Percentiles rank a stretch among this genome's conserved stretches.
Conservation (phyloP, 2,113 vertebrate species). For the Notiomystis cincta region DNA sequence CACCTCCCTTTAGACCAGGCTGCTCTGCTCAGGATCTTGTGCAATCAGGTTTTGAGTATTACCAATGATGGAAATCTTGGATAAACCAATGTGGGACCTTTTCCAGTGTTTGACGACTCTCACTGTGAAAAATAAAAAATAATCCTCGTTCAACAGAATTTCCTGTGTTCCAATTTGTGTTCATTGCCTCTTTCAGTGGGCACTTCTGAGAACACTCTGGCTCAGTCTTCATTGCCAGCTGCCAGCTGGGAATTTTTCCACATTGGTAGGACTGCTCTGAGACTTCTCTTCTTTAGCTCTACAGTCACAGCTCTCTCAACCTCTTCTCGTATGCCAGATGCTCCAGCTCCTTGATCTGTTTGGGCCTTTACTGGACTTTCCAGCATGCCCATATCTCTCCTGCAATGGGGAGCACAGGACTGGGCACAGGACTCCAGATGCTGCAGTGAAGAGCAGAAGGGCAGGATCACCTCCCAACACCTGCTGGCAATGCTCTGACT, state of each 20-base stretch:
- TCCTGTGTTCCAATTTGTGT: neutral
- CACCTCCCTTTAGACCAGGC: neutral
- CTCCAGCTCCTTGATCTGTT: neutral
- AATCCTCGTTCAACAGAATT: neutral
- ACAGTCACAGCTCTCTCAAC: neutral
- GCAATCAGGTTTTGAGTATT: neutral
- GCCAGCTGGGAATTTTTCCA: neutral
- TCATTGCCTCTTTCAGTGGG: neutral
- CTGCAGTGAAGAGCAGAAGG: neutral
- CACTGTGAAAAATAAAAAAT: neutral
- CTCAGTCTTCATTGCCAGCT: neutral
- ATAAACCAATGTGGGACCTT: neutral
- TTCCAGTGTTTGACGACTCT: neutral
- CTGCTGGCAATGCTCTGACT: neutral
- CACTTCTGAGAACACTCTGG: neutral
- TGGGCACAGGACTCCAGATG: neutral
- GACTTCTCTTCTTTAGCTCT: neutral
- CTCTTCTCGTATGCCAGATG: neutral
- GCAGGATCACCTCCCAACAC: neutral
- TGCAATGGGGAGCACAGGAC: neutral
- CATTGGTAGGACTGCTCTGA: neutral
- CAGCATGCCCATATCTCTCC: neutral
- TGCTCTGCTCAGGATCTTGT: neutral
- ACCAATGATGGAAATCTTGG: neutral
- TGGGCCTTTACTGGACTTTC: neutral